Base-by-base conservation (phyloP, 2,113 vertebrate species). In the Aythya baeri region DNA sequence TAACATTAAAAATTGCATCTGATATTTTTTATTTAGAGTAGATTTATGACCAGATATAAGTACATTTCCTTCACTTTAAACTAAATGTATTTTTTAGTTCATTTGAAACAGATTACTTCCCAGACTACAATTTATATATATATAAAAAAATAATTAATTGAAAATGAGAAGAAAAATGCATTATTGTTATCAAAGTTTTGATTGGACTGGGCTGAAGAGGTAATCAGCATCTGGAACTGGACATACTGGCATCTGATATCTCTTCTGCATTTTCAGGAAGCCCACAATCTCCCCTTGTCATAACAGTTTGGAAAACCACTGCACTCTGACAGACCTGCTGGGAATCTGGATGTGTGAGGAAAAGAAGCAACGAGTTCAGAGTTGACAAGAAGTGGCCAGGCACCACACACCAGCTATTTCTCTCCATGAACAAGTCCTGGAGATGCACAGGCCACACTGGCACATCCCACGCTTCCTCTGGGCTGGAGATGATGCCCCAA, bases 401-500 rank as follows among this genome's bases (percentile, higher is more conserved):
- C 13, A 46, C 41, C 21, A 27, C 23, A 6, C 10, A 31, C 17
- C 0, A 41, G 38, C 8, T 4, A 31, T 31, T 71, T 44, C 29
- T 50, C 6, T 43, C 11, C 8, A 2, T 32, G 25, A 70, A 20
- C 13, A 36, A 59, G 16, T 17, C 17, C 59, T 7, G 36, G 29
- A 46, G 13, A 26, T 23, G 4, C 8, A 31, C 29, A 43, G 11
- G 11, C 15, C 26, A 36, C 26, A 79, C 55, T 11, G 4, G 34
- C 20, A 29, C 9, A 26, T 20, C 32, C 32, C 7, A 11, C 12
- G 16, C 13, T 29, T 73, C 7, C 1, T 0, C 34, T 52, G 34
- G 7, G 10, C 8, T 43, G n/a, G 70, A 11, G 43, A 44, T 44
- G 16, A 11, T n/a, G 13, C 9, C 13, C 29, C 49, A 25, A 7